phyloP scores from a whole-genome alignment of 2,797 vertebrate genomes.

The Phrynocephalus forsythii region DNA sequence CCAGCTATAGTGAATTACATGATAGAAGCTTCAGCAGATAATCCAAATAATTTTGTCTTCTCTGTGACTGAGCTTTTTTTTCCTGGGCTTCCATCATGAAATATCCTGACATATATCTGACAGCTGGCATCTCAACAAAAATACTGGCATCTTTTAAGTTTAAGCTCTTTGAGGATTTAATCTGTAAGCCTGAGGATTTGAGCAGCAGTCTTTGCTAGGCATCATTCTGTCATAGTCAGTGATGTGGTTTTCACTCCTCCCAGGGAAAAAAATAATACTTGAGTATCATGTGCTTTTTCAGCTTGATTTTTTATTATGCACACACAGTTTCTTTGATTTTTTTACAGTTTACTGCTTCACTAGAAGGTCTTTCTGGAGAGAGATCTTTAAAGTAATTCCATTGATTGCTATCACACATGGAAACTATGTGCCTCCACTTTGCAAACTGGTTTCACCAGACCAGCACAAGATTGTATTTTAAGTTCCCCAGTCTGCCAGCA shows the following conservation, averaged over 20 bases:
- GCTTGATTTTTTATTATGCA: not conserved
- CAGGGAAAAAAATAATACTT: not conserved
- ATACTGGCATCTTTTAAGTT: constrained; percentile 47
- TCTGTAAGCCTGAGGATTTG: constrained; percentile 58
- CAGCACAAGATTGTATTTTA: no score
- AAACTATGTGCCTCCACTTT: no score
- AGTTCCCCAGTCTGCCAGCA: no score
- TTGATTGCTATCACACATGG: no score
- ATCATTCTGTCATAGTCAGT: constrained; percentile 54
- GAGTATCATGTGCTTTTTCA: constrained; percentile 44
- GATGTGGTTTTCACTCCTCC: constrained; percentile 28
- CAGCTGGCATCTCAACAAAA: constrained; percentile 62
- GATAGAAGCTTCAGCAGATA: constrained; percentile 52
- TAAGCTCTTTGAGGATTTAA: constrained; percentile 64
- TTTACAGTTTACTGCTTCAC: no score
- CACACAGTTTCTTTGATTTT: no score
- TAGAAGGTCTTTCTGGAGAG: no score
- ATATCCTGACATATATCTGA: constrained; percentile 67
- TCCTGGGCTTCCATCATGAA: constrained; percentile 21
- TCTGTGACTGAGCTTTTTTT: not conserved
- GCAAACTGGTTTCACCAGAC: no score
- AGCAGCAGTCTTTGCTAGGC: constrained; percentile 57
- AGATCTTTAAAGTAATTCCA: no score
- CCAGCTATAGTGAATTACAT: constrained; percentile 7
- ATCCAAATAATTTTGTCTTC: constrained; percentile 21